A percentile compares a stretch with the other conserved stretches of the same genome.
Evolutionary conservation across 2,113 vertebrate genomes (phyloP).

Genomic region (Phodopus roborovskii): DNA sequence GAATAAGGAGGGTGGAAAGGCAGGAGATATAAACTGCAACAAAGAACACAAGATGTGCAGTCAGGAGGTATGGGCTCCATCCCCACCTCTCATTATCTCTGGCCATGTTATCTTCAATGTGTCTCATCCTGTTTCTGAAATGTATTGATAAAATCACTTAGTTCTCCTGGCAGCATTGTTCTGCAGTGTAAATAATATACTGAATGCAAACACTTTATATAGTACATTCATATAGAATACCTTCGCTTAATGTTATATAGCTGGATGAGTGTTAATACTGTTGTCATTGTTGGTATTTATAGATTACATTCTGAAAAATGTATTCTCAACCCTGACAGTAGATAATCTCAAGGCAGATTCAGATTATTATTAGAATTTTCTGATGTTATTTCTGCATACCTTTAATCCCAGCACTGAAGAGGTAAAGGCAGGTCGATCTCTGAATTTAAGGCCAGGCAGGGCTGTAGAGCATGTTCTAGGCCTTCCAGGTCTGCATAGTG

Average conservation of each 20-base stretch:
- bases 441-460: background rate
- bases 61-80: background rate
- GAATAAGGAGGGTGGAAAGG: background rate
- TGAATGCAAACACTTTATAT: background rate
- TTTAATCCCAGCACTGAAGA: background rate
- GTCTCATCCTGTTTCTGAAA: background rate
- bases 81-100: background rate
- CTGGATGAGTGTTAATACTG: background rate
- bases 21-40: no score
- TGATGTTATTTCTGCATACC: background rate
- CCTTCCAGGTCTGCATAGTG: background rate
- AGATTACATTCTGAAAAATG: slow-evolving; percentile 10
- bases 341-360: background rate
- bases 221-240: background rate
- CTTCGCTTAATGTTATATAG: background rate
- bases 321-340: background rate
- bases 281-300: background rate
- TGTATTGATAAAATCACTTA: slow-evolving; percentile 12
- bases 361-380: background rate
- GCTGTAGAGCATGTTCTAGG: background rate
- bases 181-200: background rate
- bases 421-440: background rate
- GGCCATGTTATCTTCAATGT: background rate
- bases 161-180: slow-evolving; percentile 1
- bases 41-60: background rate